Base-by-base conservation (phyloP, 2,888 invertebrate species). In the Ectropis crepuscularia region DNA sequence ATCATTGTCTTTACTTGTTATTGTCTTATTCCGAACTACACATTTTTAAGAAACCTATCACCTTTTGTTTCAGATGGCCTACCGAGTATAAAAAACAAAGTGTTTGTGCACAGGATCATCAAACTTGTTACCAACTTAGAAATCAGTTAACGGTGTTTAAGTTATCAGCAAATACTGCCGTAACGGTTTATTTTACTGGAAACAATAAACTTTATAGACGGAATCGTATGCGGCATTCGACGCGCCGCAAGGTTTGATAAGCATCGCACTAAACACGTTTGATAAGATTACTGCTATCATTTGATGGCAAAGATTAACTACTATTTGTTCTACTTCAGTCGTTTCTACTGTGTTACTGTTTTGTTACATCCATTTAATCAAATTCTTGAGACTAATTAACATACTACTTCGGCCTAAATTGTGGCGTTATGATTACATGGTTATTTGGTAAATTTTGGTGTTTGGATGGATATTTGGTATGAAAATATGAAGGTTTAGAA, bases 251-350 rank as follows among this genome's bases (percentile, higher is more conserved):
- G 81, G 82, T 80, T 82, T 68, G 87, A 89, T 89, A 84, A 83
- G 72, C 76, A 84, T 85, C 83, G 67, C 75, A 74, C 69, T 59
- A 72, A 75, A 76, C 76, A 75, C 73, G 69, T 70, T 65, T 78
- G 90, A 91, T 90, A 77, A 89, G 89, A 89, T 89, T 75, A 63
- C 5, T 12, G 48, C 72, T 91, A 91, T 90, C 88, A 76, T 72
- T 80, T 85, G 86, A 90, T 90, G 83, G 79, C 79, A 70, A 79
- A 87, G 89, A 90, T 90, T 87, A 91, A 89, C 90, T 92, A 91
- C 92, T 86, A 90, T 89, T 87, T 88, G 84, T 75, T 76, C 65
- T 77, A 77, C 80, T 78, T 70, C 78, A 76, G 73, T 73, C 76
- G 77, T 78, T 85, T 86, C 89, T 83, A 85, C 83, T 75, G 82